Percentiles rank a stretch among this genome's conserved stretches.
Evolutionary conservation across 2,888 invertebrate species (phyloP).

Genomic region (Agrochola circellaris): DNA sequence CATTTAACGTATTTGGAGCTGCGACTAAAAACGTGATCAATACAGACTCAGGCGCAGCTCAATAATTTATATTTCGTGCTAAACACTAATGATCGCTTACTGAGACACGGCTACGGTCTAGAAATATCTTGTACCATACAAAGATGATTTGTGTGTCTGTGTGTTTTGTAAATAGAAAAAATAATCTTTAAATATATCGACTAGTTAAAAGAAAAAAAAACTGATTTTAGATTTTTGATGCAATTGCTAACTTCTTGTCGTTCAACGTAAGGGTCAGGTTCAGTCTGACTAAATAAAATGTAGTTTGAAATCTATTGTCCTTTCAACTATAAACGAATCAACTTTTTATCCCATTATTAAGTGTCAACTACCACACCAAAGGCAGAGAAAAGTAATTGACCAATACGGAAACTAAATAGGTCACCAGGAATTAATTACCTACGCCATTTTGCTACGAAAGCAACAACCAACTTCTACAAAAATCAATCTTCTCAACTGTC

Average conservation of each 20-base stretch:
- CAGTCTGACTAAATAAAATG: not conserved
- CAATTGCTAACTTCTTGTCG: not conserved
- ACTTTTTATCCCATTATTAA: too few species aligned
- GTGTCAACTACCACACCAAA: not conserved
- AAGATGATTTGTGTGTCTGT: not conserved
- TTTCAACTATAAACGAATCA: too few species aligned
- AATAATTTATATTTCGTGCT: constrained; percentile 51
- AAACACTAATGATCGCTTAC: constrained; percentile 34
- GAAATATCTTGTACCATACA: constrained; percentile 10
- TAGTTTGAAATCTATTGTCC: not conserved
- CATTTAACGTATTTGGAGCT: constrained; percentile 15
- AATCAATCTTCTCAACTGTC: constrained; percentile 12
- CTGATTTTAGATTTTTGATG: not conserved
- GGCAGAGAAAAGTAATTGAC: not conserved
- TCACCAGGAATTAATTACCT: not conserved
- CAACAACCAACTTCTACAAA: not conserved
- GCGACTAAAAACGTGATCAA: constrained; percentile 27
- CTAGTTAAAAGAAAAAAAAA: not conserved
- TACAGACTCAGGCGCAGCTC: constrained; percentile 25
- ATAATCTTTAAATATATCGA: not conserved
- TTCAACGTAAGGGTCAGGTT: not conserved
- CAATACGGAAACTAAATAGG: not conserved
- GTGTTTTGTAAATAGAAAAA: not conserved
- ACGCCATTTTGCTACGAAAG: not conserved
- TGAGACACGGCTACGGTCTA: constrained; percentile 15